Evolutionary conservation across 2,113 vertebrate species (phyloP).

Genomic region (Chrysochloris asiatica): DNA sequence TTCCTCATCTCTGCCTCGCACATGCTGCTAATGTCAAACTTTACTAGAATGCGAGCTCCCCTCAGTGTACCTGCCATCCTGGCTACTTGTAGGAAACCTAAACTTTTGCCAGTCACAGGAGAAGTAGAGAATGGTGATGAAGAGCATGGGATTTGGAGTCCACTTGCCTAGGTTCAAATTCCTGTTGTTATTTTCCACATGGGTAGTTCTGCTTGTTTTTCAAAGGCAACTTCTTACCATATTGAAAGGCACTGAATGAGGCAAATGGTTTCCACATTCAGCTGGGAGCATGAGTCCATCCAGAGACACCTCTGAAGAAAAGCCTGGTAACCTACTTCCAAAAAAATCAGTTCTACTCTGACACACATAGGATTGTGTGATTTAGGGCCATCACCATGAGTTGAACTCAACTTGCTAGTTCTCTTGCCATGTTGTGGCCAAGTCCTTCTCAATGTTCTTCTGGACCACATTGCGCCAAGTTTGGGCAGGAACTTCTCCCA

Average conservation of each 20-base stretch:
- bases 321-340: not conserved
- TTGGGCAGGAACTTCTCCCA: not conserved
- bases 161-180: not conserved
- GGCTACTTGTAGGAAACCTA: not conserved
- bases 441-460: not conserved
- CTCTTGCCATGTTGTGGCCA: not conserved
- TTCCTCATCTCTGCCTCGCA: not conserved
- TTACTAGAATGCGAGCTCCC: not conserved
- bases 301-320: not conserved
- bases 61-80: not conserved
- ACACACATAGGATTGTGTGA: not conserved
- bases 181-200: not conserved
- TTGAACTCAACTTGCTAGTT: not conserved
- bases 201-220: not conserved
- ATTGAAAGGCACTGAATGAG: not conserved
- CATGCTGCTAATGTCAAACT: not conserved
- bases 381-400: not conserved
- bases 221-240: not conserved
- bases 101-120: not conserved
- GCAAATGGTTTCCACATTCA: not conserved
- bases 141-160: not conserved
- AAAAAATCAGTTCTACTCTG: not conserved
- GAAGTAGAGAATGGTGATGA: not conserved
- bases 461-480: not conserved
- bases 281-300: not conserved